Evolutionary conservation across 2,888 invertebrate species (phyloP).

Genomic region (Cordilura impudica): DNA sequence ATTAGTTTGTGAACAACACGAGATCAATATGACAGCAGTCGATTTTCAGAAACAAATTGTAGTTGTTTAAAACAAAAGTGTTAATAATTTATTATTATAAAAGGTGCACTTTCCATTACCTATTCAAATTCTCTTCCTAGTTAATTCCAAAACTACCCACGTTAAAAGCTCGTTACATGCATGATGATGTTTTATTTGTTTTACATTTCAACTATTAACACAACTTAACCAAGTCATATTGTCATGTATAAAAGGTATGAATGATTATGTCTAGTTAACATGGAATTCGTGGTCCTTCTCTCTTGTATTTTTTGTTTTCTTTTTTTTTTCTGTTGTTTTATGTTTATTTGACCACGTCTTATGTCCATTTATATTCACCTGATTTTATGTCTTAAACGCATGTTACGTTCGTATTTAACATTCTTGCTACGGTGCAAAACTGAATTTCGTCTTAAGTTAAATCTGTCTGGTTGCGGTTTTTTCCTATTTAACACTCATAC

Average conservation of each 20-base stretch:
- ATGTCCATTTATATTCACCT: constrained; percentile 31
- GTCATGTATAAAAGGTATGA: constrained; percentile 38
- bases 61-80: no score
- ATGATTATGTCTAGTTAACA: constrained; percentile 34
- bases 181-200: constrained; percentile 39
- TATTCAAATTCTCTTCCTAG: no score
- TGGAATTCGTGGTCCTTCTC: constrained; percentile 1
- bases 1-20: no score
- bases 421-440: constrained; percentile 2
- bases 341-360: not conserved
- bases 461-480: not conserved
- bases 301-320: constrained; percentile 6
- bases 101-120: no score
- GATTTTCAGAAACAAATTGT: no score
- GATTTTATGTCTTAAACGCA: constrained; percentile 17
- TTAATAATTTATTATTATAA: no score
- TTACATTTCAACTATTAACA: constrained; percentile 48
- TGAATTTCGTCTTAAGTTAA: not conserved
- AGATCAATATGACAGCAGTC: no score
- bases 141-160: not conserved
- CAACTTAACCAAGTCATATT: constrained; percentile 40
- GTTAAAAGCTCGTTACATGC: not conserved
- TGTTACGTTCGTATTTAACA: not conserved
- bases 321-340: not conserved
- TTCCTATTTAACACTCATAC: not conserved